A percentile compares a stretch with the other conserved stretches of the same genome.
Evolutionary conservation across 2,797 vertebrate species (phyloP).

Genomic region (Neosalanx taihuensis): DNA sequence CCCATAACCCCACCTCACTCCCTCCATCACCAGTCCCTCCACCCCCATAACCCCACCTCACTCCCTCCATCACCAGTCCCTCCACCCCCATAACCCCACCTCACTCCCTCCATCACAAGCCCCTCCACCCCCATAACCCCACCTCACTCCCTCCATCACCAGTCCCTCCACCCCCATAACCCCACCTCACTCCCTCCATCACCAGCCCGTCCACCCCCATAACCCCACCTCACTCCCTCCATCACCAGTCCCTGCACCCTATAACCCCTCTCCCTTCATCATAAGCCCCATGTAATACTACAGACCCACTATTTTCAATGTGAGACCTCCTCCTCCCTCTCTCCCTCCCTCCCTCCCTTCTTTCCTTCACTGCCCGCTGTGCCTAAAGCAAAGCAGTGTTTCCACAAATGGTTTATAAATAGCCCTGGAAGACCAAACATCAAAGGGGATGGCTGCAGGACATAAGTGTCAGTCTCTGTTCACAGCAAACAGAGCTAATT

Average conservation of each 20-base stretch:
- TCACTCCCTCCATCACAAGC: background rate
- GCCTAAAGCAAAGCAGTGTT: conserved; percentile 27
- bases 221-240: conserved; percentile 27
- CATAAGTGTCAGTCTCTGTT: conserved; percentile 29
- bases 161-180: background rate
- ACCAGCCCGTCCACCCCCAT: background rate
- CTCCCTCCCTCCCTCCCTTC: conserved; percentile 3
- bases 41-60: conserved; percentile 11
- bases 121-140: background rate
- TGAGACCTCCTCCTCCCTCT: conserved; percentile 1
- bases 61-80: background rate
- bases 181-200: background rate
- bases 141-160: conserved; percentile 17
- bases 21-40: background rate
- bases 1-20: background rate
- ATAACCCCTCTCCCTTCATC: conserved; percentile 1
- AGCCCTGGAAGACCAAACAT: conserved; percentile 42
- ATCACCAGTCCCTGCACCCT: too few species aligned
- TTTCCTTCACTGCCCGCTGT: conserved; percentile 10
- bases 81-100: background rate
- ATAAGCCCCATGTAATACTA: conserved; percentile 37
- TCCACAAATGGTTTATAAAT: conserved; percentile 53
- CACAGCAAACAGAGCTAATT: conserved; percentile 35
- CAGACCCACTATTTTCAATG: conserved; percentile 26
- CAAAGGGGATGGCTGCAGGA: conserved; percentile 41